Evolutionary conservation across 2,888 invertebrate genomes (phyloP).

Genomic region (Hedya salicella): DNA sequence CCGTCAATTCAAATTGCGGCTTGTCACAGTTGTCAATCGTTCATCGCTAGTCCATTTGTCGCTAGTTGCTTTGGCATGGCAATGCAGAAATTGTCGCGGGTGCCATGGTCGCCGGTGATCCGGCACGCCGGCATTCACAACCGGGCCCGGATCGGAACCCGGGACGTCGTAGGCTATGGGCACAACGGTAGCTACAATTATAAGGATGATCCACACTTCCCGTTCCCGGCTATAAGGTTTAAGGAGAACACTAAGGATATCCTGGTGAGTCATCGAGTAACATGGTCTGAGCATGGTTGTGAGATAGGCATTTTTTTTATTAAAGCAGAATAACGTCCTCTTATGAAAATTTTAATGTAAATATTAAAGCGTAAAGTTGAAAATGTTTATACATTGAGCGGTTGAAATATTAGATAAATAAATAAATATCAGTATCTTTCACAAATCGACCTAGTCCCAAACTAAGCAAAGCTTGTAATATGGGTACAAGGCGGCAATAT

Average conservation of each 20-base stretch:
- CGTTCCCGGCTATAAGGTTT: slow-evolving; percentile 87
- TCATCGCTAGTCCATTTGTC: neutral
- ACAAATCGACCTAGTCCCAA: too few species aligned
- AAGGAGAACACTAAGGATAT: slow-evolving; percentile 86
- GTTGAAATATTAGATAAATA: too few species aligned
- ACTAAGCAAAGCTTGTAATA: too few species aligned
- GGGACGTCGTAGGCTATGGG: slow-evolving; percentile 88
- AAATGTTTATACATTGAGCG: too few species aligned
- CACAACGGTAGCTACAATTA: slow-evolving; percentile 85
- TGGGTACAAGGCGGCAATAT: too few species aligned
- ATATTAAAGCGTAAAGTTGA: too few species aligned
- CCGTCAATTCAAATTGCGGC: slow-evolving; percentile 26
- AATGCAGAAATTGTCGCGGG: slow-evolving; percentile 22
- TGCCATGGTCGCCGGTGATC: slow-evolving; percentile 24
- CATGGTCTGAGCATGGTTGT: too few species aligned
- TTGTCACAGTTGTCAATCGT: too few species aligned
- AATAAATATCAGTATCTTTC: too few species aligned
- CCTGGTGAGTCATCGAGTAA: slow-evolving; percentile 65
- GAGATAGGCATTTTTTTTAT: too few species aligned
- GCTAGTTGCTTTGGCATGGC: slow-evolving; percentile 9
- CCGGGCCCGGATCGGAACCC: slow-evolving; percentile 80
- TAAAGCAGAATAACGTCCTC: too few species aligned
- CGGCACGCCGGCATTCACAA: slow-evolving; percentile 57
- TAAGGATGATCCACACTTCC: slow-evolving; percentile 83
- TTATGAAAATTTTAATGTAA: too few species aligned